A percentile compares a stretch with the other conserved stretches of the same genome.
Evolutionary conservation across 2,797 vertebrate species (phyloP).

Genomic region (Spea hammondii): DNA sequence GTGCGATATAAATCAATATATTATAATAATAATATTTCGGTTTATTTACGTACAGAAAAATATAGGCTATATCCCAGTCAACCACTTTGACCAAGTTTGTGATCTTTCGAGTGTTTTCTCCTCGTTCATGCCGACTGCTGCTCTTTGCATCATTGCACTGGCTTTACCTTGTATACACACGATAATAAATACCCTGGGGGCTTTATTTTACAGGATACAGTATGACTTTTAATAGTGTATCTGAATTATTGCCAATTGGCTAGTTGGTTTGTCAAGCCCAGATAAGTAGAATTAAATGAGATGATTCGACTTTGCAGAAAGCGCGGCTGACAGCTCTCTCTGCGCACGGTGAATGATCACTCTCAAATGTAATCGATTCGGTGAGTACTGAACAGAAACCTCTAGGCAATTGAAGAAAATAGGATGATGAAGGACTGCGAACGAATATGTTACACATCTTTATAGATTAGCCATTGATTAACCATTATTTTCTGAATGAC

Average conservation of each 20-base stretch:
- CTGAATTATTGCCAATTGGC: slow-evolving; percentile 60
- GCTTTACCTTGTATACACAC: slow-evolving; percentile 17
- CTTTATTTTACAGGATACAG: slow-evolving; percentile 32
- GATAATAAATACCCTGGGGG: slow-evolving; percentile 42
- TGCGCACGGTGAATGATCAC: slow-evolving; percentile 82
- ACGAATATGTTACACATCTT: slow-evolving; percentile 79
- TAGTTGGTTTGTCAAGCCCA: slow-evolving; percentile 66
- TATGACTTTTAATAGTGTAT: slow-evolving; percentile 46
- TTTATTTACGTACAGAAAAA: too few relatives aligned
- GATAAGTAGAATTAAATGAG: slow-evolving; percentile 71
- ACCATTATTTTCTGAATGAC: slow-evolving; percentile 85
- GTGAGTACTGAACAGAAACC: slow-evolving; percentile 77
- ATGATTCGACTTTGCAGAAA: slow-evolving; percentile 65
- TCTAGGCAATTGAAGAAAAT: slow-evolving; percentile 79
- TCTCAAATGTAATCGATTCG: slow-evolving; percentile 83
- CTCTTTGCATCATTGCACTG: slow-evolving; percentile 44
- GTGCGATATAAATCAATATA: too few relatives aligned
- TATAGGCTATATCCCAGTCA: slow-evolving; percentile 14
- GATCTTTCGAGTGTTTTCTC: slow-evolving; percentile 1
- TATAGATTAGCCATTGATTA: slow-evolving; percentile 83
- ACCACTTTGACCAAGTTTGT: not conserved
- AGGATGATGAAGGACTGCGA: slow-evolving; percentile 79
- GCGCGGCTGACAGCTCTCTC: slow-evolving; percentile 75
- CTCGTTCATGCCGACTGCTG: slow-evolving; percentile 14
- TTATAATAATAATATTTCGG: too few relatives aligned